Evolutionary conservation across 53 echinoderm and acorn worm genomes (phyloP).

Genomic region (Echinometra lucunter): DNA sequence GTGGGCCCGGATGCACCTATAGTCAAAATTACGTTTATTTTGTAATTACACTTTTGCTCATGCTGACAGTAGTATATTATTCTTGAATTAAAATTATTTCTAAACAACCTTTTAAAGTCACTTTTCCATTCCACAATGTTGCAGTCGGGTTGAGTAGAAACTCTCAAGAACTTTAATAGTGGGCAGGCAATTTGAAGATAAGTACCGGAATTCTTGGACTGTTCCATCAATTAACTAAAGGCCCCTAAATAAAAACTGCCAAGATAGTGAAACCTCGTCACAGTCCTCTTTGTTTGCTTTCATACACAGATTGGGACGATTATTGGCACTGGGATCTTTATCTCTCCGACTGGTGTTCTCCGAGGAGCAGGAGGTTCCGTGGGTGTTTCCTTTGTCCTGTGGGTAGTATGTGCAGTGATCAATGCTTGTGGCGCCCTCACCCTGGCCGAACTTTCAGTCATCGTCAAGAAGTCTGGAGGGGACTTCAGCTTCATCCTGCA

Average conservation of each 20-base stretch:
- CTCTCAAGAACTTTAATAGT: background rate
- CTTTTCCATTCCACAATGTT: background rate
- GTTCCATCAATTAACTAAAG: no score
- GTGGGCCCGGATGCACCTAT: no score
- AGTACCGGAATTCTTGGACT: background rate
- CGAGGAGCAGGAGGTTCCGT: conserved; percentile 71
- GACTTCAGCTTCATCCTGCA: conserved; percentile 57
- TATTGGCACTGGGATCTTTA: conserved; percentile 74
- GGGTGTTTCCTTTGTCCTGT: conserved; percentile 62
- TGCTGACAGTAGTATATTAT: no score
- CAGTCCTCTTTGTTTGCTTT: background rate
- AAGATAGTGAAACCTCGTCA: background rate
- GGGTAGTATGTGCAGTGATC: conserved; percentile 68
- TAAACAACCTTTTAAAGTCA: background rate
- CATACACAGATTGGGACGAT: conserved; percentile 48
- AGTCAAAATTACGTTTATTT: no score
- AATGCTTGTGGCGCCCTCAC: conserved; percentile 68
- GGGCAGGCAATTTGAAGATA: background rate
- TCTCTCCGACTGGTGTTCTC: conserved; percentile 71
- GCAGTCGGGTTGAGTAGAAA: background rate
- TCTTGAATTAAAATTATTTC: no score
- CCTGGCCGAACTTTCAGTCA: conserved; percentile 51
- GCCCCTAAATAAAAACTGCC: no score
- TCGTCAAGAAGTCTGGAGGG: conserved; percentile 73
- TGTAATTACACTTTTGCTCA: no score